Base-by-base conservation (phyloP, 2,888 invertebrate genomes). In the Napeogenes inachia region DNA sequence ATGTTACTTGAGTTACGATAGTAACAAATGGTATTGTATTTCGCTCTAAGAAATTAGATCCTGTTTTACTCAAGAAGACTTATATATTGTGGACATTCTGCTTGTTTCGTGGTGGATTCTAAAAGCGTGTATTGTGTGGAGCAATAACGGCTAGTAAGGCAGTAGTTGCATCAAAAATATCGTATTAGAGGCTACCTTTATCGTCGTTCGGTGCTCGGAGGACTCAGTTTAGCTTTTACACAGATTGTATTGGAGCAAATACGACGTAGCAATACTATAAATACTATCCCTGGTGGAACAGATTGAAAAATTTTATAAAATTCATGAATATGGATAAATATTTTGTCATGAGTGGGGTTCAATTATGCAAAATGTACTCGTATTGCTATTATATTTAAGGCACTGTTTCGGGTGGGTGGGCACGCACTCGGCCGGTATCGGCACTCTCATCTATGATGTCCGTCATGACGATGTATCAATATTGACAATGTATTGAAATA, bases 321-420 rank as follows among this genome's bases (percentile, higher is more conserved):
- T 85, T 87, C 88, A 89, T 89, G 88, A 89, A 89, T 89, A 89
- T 89, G 84, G 89, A 89, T 86, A 88, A 84, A 82, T 83, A 80
- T 82, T 82, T 80, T 79, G 81, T 78, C 77, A 81, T 85, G 86
- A 88, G 89, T 87, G 85, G 82, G 81, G 78, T 87, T 90, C 87
- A 89, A 86, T 89, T 89, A 89, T 88, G 89, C 84, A 89, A 86
- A 88, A 87, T 87, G 78, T 80, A 77, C 76, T 77, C 78, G 81
- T 81, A 82, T 81, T 83, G 80, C 81, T 85, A 82, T 84, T 85
- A 86, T 81, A 82, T 79, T 69, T 70, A 73, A 71, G 70, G 70
- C 71, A 73, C 68, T 72, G 64, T 57, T 64, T 67, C 60, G 61
- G 65, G 54, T 58, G 54, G 75, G 76, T 79, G 77, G 78, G 77